Conservation (phyloP, 2,888 invertebrate species). For the Lithophane leautieri region DNA sequence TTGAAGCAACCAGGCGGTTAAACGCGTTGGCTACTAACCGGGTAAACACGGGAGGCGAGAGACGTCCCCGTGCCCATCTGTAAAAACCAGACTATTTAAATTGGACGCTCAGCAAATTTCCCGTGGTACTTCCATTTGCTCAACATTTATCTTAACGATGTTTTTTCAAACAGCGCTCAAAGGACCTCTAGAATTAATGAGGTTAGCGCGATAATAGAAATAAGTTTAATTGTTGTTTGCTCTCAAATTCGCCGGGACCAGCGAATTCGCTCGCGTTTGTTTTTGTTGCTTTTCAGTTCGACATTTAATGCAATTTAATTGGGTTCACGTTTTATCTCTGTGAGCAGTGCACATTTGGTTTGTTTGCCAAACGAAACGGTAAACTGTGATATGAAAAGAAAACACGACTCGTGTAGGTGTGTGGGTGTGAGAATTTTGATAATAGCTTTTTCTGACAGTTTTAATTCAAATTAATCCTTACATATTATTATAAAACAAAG, state of each 20-base stretch:
- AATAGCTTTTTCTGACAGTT: neutral
- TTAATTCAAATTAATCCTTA: conserved; percentile 24
- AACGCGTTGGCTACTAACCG: conserved; percentile 75
- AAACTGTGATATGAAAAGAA: conserved; percentile 31
- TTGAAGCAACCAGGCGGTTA: conserved; percentile 79
- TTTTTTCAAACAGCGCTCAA: conserved; percentile 69
- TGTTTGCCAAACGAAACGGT: conserved; percentile 41
- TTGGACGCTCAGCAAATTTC: conserved; percentile 68
- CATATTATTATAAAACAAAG: no score
- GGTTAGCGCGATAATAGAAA: conserved; percentile 69
- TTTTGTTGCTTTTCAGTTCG: conserved; percentile 48
- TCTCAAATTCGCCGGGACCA: conserved; percentile 42
- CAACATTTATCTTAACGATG: conserved; percentile 71
- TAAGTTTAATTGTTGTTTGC: conserved; percentile 66
- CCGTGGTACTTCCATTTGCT: conserved; percentile 63
- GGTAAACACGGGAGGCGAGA: conserved; percentile 73
- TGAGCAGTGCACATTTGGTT: conserved; percentile 41
- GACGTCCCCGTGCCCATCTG: conserved; percentile 63
- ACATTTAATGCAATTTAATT: conserved; percentile 58
- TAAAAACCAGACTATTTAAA: conserved; percentile 72
- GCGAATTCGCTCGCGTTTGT: conserved; percentile 27
- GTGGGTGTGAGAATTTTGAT: conserved; percentile 6
- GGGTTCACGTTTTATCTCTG: conserved; percentile 50
- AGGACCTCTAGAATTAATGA: conserved; percentile 71
- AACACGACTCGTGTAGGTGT: neutral